Evolutionary conservation across 35 echinoderm and acorn worm species (phyloP), one percentile per base, ranked within the genome.

Genomic region (Antedon bifida): DNA sequence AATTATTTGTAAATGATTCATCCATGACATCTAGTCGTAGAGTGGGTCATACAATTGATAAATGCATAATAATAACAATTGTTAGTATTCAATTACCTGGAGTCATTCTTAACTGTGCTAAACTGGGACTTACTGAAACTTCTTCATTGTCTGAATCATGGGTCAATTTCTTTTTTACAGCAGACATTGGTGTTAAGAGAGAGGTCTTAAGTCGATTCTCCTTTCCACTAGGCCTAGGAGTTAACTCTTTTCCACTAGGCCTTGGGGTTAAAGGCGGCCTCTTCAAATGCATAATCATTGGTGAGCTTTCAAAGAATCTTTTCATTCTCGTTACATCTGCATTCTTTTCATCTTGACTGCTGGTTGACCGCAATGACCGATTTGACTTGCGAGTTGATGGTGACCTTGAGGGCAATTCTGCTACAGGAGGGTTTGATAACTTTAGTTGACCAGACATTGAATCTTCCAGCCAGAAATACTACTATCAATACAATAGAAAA

Each of bases 91-190:
- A 26, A 34, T 80, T 38, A 38, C 78, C 78, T 80, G 78, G 78
- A 38, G 78, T 80, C 78, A 80, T 80, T 29, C 78, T 35, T 38
- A 80, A 38, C 35, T 39, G 34, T 17, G 78, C 78, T 39, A 80
- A 30, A 30, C 78, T 80, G 0, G 78, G 78, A 80, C 78, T 80
- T 36, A 80, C 30, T 36, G 34, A 36, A 29, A 36, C 34, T 29
- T 29, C 78, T 8, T 35, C 36, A 29, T 80, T 38, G 31, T 80
- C 78, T 9, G 34, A 34, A 5, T 35, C 35, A 3, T 36, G 34
- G 13, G 3, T 35, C 19, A 34, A 9, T 38, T 35, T 3, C 23
- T 26, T 64, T 39, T 80, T 38, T 10, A 29, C 36, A 36, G 33
- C 78, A 1, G 78, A 80, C 39, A 80, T 26, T 38, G n/a, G 34